phyloP scores from a whole-genome alignment of 2,888 invertebrate species.

The Nomada fabriciana region DNA sequence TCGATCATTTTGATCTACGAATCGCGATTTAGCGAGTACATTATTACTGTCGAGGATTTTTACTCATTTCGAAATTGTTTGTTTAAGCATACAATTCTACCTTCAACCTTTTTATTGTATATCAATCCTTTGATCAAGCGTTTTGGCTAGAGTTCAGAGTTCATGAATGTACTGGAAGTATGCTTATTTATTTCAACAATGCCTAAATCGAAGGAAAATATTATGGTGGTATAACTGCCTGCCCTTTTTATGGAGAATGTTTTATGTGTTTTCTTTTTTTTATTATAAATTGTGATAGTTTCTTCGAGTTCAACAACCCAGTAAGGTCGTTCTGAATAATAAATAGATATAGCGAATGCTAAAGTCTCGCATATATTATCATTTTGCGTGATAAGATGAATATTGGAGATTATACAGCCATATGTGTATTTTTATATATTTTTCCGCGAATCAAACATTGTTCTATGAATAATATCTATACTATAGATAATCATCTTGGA shows the following conservation, averaged over 20 bases:
- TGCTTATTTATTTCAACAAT: not conserved
- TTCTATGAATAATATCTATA: too few relatives aligned
- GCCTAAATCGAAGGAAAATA: not conserved
- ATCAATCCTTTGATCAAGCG: conserved; percentile 1
- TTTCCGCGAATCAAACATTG: not conserved
- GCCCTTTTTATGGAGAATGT: not conserved
- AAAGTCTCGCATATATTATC: not conserved
- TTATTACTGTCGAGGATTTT: not conserved
- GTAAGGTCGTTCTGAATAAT: not conserved
- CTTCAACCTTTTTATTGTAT: too few relatives aligned
- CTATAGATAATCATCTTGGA: too few relatives aligned
- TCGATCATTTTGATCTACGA: not conserved
- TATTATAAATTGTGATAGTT: not conserved
- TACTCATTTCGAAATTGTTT: too few relatives aligned
- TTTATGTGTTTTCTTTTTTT: not conserved
- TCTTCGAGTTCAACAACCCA: not conserved
- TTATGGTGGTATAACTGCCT: not conserved
- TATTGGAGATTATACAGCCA: not conserved
- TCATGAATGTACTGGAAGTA: not conserved
- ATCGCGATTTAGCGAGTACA: not conserved
- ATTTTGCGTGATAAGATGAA: not conserved
- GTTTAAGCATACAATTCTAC: too few relatives aligned
- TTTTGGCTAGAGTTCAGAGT: not conserved
- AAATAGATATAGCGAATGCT: not conserved
- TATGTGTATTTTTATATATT: not conserved